These are phyloP conservation scores for Sphaerophoria rueppellii DNA, from an alignment of 2,888 invertebrate genomes.

Conservation along the genomic window DNA sequence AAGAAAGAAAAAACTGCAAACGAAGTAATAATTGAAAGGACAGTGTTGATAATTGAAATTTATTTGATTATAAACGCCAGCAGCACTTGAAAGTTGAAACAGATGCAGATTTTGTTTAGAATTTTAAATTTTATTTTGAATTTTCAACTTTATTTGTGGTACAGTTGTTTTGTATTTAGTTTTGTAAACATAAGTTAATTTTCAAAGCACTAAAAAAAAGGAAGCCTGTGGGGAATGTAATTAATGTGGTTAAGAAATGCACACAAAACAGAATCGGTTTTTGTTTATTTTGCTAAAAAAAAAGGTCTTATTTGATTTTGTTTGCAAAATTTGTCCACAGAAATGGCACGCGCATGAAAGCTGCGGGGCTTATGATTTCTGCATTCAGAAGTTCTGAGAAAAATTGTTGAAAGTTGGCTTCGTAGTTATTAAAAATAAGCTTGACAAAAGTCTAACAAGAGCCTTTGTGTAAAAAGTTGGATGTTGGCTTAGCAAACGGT, in stretches of 20 bases:
- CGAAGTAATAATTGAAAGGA: neutral
- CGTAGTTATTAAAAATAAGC: too few relatives aligned
- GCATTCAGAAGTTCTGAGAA: too few relatives aligned
- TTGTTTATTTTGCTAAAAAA: too few relatives aligned
- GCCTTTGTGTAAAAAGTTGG: too few relatives aligned
- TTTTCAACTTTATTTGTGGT: neutral
- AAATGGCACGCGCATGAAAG: too few relatives aligned
- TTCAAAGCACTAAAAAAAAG: neutral
- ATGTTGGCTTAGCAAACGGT: too few relatives aligned
- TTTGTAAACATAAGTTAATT: slow-evolving; percentile 14
- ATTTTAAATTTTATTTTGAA: neutral
- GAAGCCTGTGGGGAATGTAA: too few relatives aligned
- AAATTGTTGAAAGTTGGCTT: too few relatives aligned
- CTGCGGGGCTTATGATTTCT: too few relatives aligned
- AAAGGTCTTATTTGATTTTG: too few relatives aligned
- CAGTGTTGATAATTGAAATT: slow-evolving; percentile 27
- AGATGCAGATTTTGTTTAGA: neutral
- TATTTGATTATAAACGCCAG: slow-evolving; percentile 34
- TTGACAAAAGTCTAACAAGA: too few relatives aligned
- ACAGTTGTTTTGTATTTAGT: neutral
- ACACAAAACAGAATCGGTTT: neutral
- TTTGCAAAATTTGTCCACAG: too few relatives aligned
- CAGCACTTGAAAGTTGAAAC: neutral
- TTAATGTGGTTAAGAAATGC: neutral
- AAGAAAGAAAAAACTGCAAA: neutral